Evolutionary conservation across 2,888 invertebrate genomes (phyloP).

Genomic region (Agrypnus murinus): DNA sequence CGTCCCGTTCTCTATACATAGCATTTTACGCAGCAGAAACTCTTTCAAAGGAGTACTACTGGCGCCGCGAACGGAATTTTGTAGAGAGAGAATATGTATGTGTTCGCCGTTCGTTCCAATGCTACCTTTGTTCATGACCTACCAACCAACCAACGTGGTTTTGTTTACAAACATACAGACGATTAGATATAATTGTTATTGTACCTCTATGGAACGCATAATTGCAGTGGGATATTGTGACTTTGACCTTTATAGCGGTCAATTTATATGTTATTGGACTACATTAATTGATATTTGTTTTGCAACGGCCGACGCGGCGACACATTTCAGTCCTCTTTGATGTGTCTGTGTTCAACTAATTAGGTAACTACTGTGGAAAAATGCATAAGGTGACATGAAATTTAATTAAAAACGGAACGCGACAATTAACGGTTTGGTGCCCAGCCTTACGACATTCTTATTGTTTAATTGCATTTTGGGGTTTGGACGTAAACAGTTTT

Average conservation of each 20-base stretch:
- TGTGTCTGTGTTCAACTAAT: neutral
- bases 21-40: too few relatives aligned
- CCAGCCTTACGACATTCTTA: too few relatives aligned
- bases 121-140: constrained; percentile 41
- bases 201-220: constrained; percentile 29
- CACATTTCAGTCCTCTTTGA: neutral
- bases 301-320: too few relatives aligned
- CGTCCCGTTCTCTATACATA: too few relatives aligned
- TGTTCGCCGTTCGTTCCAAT: constrained; percentile 25
- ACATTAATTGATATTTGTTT: constrained; percentile 1
- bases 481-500: too few relatives aligned
- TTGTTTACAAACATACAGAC: constrained; percentile 38
- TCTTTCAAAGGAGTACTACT: neutral
- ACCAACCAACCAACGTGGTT: constrained; percentile 32
- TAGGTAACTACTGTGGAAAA: neutral
- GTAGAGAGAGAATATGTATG: too few relatives aligned
- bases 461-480: too few relatives aligned
- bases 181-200: constrained; percentile 42
- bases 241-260: constrained; percentile 37
- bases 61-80: constrained; percentile 12
- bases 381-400: too few relatives aligned
- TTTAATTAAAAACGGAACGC: too few relatives aligned
- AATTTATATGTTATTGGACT: constrained; percentile 15
- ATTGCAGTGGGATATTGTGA: constrained; percentile 34
- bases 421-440: too few relatives aligned